Evolutionary conservation across 2,888 invertebrate genomes (phyloP).

Genomic region (Galerucella calmariensis): DNA sequence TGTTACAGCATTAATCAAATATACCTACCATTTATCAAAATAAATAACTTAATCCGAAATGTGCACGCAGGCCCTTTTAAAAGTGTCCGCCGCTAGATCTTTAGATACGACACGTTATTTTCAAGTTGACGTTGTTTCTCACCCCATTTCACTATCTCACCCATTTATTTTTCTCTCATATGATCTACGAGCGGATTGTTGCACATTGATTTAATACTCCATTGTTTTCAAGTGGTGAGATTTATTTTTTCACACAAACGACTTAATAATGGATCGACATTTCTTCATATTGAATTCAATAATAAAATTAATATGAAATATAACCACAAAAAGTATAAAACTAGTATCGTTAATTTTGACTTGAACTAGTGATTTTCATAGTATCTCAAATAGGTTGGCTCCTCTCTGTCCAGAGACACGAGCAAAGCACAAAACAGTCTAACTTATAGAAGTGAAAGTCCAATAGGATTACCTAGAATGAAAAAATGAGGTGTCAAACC

Average conservation of each 20-base stretch:
- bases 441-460: no score
- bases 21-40: slow-evolving; percentile 24
- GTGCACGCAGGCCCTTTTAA: slow-evolving; percentile 25
- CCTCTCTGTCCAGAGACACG: no score
- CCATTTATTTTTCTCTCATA: slow-evolving; percentile 47
- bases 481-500: no score
- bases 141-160: slow-evolving; percentile 52
- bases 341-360: no score
- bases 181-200: slow-evolving; percentile 54
- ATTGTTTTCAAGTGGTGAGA: slow-evolving; percentile 36
- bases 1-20: not conserved
- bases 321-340: no score
- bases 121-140: slow-evolving; percentile 54
- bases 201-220: slow-evolving; percentile 48
- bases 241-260: slow-evolving; percentile 22
- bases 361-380: not conserved
- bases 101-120: slow-evolving; percentile 57
- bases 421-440: no score
- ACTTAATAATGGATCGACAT: slow-evolving; percentile 8
- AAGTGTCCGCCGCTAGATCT: slow-evolving; percentile 38
- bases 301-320: not conserved
- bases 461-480: no score
- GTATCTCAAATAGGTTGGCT: no score
- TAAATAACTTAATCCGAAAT: slow-evolving; percentile 28
- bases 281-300: not conserved